Conservation (phyloP, 2,797 vertebrate species). For the Cuculus canorus region DNA sequence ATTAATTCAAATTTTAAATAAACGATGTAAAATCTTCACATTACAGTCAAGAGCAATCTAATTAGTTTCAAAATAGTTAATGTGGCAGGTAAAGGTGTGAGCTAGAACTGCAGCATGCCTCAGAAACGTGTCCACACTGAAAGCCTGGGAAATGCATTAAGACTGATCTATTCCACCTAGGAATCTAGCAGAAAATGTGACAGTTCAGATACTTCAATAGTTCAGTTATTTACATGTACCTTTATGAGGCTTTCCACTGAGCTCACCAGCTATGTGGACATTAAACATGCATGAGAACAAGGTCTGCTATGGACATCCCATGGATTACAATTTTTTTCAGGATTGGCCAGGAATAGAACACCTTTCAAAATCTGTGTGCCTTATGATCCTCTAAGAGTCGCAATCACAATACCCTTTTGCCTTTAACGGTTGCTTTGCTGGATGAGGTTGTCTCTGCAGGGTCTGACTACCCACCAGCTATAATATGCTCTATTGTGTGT, state of each 20-base stretch:
- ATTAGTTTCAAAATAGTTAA: background rate
- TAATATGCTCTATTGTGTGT: background rate
- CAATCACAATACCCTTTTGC: background rate
- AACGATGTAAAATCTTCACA: background rate
- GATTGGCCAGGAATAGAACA: background rate
- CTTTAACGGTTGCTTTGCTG: background rate
- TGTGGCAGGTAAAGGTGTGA: background rate
- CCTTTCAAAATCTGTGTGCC: background rate
- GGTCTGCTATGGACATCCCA: background rate
- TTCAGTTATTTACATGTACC: background rate
- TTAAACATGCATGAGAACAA: background rate
- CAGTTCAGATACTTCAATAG: background rate
- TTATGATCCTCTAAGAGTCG: background rate
- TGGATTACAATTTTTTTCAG: background rate
- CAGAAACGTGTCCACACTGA: background rate
- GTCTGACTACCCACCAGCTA: background rate
- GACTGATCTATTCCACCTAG: background rate
- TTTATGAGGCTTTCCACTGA: background rate
- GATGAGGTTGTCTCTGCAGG: background rate
- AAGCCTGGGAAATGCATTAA: background rate
- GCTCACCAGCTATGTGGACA: background rate
- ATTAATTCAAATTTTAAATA: background rate
- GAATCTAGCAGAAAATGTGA: background rate
- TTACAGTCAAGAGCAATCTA: background rate
- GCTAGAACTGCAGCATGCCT: background rate